Evolutionary conservation across 2,113 vertebrate species (phyloP), one percentile per base, ranked within the genome.

Genomic region (Formicarius rufipectus): DNA sequence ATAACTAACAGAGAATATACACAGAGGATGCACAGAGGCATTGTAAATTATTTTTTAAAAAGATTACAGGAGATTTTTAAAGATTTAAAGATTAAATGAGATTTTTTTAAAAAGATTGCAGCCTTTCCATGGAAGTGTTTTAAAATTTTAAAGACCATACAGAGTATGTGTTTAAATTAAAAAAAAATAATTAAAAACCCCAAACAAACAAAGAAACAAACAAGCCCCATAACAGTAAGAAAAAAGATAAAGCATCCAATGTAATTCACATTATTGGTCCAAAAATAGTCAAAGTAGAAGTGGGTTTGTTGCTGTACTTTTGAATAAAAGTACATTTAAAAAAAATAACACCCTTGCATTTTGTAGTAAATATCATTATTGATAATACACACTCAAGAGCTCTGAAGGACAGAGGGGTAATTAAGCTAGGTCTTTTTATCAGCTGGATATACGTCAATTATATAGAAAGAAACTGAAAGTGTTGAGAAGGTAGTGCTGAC

Each of bases 341-440:
- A 77, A 63, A 49, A 60, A 40, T 9, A 56, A 4, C 2, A 18
- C 2, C 1, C 9, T 35, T 69, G 10, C 2, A 14, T 67, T 13
- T 71, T 35, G 7, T 21, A 59, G 10, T 63, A 44, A 7, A 1
- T 49, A 64, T 64, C 0, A 0, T 6, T 69, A 33, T 28, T 81
- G 30, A 56, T 71, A 71, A 62, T 44, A 50, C 6, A 39, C 11
- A 45, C 4, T 77, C 74, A 74, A 42, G 30, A 87, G 7, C 9
- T 89, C n/a, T 64, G n/a, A 92, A 80, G 15, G 28, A 52, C 6
- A 64, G 3, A 69, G 3, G 23, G 11, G 13, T 44, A 53, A 83
- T 69, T 74, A 80, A 80, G 74, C 9, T 22, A 35, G 8, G 27
- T 37, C 7, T 78, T 88, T 64, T 67, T 84, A 71, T 81, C 20